Evolutionary conservation across 2,113 vertebrate species (phyloP).

Genomic region (Oenanthe melanoleuca): DNA sequence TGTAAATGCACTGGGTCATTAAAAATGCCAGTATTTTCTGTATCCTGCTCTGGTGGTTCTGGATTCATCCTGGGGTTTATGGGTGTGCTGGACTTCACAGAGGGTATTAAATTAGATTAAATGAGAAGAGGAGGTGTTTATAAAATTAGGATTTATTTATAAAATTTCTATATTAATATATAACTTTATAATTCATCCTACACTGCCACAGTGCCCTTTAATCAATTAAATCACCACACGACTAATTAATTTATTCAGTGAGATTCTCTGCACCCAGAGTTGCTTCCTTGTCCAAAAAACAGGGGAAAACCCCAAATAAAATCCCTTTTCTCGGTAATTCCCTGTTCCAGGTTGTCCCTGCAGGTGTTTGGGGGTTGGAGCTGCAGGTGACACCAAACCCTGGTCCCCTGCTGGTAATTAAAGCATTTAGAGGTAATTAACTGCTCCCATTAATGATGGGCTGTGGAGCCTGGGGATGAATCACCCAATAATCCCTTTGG

Average conservation of each 20-base stretch:
- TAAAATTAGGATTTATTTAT: not conserved
- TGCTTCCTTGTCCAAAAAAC: not conserved
- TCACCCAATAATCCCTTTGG: not conserved
- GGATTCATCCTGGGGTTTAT: not conserved
- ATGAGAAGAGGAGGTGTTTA: not conserved
- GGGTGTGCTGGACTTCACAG: not conserved
- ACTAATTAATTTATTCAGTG: not conserved
- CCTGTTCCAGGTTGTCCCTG: not conserved
- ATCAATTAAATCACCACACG: not conserved
- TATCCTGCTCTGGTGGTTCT: not conserved
- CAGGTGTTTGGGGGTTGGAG: not conserved
- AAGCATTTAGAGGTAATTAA: slow-evolving; percentile 21
- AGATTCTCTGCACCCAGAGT: not conserved
- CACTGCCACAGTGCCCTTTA: not conserved
- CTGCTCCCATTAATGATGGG: slow-evolving; percentile 11
- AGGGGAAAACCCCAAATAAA: accelerated
- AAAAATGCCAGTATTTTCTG: not conserved
- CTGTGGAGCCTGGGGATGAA: not conserved
- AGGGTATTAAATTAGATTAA: not conserved
- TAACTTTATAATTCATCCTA: not conserved
- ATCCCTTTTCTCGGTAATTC: not conserved
- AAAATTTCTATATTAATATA: accelerated
- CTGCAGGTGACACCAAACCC: not conserved
- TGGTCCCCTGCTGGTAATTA: not conserved
- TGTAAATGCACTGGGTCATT: not conserved